Conservation (phyloP, 2,797 vertebrate genomes). For the Tauraco hartlaubi region DNA sequence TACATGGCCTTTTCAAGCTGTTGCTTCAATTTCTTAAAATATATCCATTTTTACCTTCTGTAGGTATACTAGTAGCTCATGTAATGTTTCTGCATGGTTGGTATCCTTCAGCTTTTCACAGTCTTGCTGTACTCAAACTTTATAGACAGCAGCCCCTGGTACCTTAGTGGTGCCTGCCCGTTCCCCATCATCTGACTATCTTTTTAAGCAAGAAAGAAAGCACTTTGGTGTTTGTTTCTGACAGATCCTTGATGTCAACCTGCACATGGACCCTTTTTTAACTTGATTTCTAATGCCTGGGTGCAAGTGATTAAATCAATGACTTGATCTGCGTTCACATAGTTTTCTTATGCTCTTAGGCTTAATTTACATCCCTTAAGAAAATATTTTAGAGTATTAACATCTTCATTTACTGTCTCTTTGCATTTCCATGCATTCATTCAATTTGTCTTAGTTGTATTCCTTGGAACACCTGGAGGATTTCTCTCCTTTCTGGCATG, state of each 20-base stretch:
- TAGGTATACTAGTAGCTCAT: not conserved
- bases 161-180: not conserved
- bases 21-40: not conserved
- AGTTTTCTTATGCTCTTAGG: not conserved
- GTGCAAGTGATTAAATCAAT: not conserved
- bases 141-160: not conserved
- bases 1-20: not conserved
- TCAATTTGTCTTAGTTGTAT: not conserved
- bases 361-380: not conserved
- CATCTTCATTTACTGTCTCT: not conserved
- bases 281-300: not conserved
- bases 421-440: not conserved
- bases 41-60: not conserved
- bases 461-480: not conserved
- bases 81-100: not conserved
- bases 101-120: not conserved
- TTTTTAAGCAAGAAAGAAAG: not conserved
- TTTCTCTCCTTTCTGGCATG: not conserved
- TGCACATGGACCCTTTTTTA: not conserved
- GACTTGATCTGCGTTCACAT: not conserved
- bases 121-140: not conserved
- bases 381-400: not conserved
- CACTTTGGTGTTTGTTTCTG: not conserved
- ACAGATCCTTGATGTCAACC: not conserved
- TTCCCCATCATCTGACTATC: not conserved